Percentiles rank a stretch among this genome's conserved stretches.
Evolutionary conservation across 2,113 vertebrate species (phyloP).

Genomic region (Meriones unguiculatus): DNA sequence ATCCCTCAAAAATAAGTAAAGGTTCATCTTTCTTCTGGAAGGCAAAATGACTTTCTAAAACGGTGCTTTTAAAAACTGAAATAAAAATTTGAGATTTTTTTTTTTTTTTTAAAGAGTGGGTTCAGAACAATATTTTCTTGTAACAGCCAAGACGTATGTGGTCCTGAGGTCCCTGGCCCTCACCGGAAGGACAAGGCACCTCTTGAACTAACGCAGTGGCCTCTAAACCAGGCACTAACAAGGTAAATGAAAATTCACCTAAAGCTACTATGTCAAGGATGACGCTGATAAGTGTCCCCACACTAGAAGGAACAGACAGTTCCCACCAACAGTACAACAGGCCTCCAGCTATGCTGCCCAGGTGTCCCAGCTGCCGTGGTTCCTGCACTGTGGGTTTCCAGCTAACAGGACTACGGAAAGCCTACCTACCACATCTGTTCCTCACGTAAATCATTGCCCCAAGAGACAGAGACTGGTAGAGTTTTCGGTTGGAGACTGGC

Average conservation of each 20-base stretch:
- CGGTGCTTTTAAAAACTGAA: background rate
- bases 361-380: background rate
- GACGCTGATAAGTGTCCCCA: background rate
- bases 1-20: background rate
- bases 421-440: background rate
- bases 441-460: background rate
- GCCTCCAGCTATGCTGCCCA: background rate
- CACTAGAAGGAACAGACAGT: background rate
- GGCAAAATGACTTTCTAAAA: background rate
- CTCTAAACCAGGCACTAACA: background rate
- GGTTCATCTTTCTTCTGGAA: background rate
- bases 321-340: background rate
- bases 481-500: background rate
- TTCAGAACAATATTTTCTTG: background rate
- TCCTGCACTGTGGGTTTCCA: background rate
- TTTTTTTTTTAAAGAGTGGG: background rate
- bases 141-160: background rate
- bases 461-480: background rate
- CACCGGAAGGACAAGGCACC: background rate
- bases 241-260: background rate
- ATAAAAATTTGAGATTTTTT: background rate
- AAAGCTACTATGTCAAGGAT: background rate
- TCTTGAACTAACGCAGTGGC: accelerated
- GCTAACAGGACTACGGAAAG: background rate
- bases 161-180: too few relatives aligned